Conservation (phyloP, 2,888 invertebrate genomes). For the Dastarcus helophoroides region DNA sequence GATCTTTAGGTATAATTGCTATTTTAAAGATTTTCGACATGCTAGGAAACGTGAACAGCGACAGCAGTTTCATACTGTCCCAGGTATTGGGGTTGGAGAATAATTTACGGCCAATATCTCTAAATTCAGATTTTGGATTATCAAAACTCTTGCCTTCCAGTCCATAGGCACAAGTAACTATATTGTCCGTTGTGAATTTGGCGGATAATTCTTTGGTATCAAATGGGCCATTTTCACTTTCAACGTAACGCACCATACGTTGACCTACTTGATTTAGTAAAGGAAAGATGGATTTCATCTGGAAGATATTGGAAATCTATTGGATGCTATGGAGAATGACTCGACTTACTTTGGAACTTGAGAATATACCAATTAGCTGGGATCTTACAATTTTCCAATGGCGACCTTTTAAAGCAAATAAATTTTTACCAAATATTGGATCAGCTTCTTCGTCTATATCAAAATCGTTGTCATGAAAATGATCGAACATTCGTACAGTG, state of each 20-base stretch:
- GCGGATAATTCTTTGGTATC: constrained; percentile 31
- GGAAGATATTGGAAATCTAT: too few relatives aligned
- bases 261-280: constrained; percentile 35
- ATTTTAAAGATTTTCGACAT: neutral
- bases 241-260: constrained; percentile 21
- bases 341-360: constrained; percentile 31
- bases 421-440: constrained; percentile 33
- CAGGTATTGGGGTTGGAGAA: too few relatives aligned
- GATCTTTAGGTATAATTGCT: neutral
- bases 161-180: constrained; percentile 34
- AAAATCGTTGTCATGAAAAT: constrained; percentile 20
- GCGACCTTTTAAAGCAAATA: constrained; percentile 32
- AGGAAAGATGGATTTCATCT: constrained; percentile 37
- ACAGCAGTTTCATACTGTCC: too few relatives aligned
- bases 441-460: constrained; percentile 32
- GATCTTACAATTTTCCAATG: constrained; percentile 37
- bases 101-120: constrained; percentile 21
- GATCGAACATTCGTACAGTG: constrained; percentile 26
- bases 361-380: constrained; percentile 37
- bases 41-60: neutral
- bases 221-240: constrained; percentile 18
- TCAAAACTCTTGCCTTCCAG: constrained; percentile 29
- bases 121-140: constrained; percentile 19
- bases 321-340: too few relatives aligned
- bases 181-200: constrained; percentile 34